Conservation (phyloP, 2,113 vertebrate species). For the Ictalurus furcatus region DNA sequence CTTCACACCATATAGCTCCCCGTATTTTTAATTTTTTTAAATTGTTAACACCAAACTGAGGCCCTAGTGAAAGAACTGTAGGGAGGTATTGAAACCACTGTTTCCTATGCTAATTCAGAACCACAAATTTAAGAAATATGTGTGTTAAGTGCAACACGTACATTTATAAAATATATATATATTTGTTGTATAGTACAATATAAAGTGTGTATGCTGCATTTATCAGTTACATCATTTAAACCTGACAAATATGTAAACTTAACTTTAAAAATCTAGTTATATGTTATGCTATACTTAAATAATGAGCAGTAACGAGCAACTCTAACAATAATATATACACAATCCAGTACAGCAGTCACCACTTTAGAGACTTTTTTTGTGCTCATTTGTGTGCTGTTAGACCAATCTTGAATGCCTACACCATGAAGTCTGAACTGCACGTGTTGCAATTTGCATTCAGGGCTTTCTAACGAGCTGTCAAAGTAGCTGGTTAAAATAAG, state of each 20-base stretch:
- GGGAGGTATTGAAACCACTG: no score
- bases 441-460: slow-evolving; percentile 35
- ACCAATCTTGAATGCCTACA: slow-evolving; percentile 41
- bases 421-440: slow-evolving; percentile 38
- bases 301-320: slow-evolving; percentile 3
- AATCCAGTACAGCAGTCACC: slow-evolving; percentile 26
- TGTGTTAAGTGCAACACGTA: background rate
- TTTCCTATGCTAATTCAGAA: background rate
- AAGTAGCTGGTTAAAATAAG: slow-evolving; percentile 37
- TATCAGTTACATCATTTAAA: background rate
- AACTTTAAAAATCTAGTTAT: background rate
- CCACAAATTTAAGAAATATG: background rate
- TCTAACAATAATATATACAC: slow-evolving; percentile 25
- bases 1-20: background rate
- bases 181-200: background rate
- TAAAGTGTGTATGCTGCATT: background rate
- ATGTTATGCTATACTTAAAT: background rate
- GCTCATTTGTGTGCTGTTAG: slow-evolving; percentile 40
- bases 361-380: slow-evolving; percentile 9
- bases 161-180: no score
- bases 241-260: background rate
- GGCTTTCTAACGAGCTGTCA: slow-evolving; percentile 48
- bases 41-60: background rate
- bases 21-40: background rate
- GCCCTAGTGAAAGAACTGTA: background rate